These are phyloP conservation scores for Timandra comae DNA, from an alignment of 2,888 invertebrate species.

Conservation along the genomic window DNA sequence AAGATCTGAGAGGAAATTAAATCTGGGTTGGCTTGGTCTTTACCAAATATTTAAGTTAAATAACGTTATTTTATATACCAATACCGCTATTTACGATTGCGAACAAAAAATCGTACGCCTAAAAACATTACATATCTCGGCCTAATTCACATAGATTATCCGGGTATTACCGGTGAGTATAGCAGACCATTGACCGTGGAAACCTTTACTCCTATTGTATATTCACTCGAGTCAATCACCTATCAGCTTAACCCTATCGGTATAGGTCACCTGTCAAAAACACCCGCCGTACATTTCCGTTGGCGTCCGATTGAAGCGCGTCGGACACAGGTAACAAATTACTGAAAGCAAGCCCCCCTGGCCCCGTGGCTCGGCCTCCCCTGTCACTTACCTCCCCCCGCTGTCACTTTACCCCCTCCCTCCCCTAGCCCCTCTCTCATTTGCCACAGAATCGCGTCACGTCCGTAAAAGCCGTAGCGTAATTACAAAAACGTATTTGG, in stretches of 20 bases:
- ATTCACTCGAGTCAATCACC: constrained; percentile 6
- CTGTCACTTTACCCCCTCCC: constrained; percentile 13
- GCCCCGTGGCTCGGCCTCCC: constrained; percentile 5
- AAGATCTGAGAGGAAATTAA: too few species aligned
- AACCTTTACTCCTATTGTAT: too few species aligned
- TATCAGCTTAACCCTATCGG: constrained; percentile 25
- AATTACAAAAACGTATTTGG: constrained; percentile 42
- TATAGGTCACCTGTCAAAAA: constrained; percentile 30
- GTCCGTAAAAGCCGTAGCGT: constrained; percentile 32
- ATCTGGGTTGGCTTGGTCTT: too few species aligned
- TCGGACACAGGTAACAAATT: constrained; percentile 34
- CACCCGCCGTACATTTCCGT: constrained; percentile 28
- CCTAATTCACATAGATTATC: too few species aligned
- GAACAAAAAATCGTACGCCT: too few species aligned
- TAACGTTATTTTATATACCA: too few species aligned
- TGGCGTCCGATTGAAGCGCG: constrained; percentile 33
- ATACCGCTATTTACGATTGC: too few species aligned
- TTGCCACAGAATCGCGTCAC: constrained; percentile 38
- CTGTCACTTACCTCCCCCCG: constrained; percentile 4
- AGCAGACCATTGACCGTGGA: too few species aligned
- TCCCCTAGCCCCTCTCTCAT: constrained; percentile 26
- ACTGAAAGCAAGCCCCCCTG: constrained; percentile 18
- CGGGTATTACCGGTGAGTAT: too few species aligned
- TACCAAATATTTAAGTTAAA: too few species aligned
- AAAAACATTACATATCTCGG: too few species aligned